phyloP scores from a whole-genome alignment of 2,113 vertebrate genomes.

The Pheucticus melanocephalus region DNA sequence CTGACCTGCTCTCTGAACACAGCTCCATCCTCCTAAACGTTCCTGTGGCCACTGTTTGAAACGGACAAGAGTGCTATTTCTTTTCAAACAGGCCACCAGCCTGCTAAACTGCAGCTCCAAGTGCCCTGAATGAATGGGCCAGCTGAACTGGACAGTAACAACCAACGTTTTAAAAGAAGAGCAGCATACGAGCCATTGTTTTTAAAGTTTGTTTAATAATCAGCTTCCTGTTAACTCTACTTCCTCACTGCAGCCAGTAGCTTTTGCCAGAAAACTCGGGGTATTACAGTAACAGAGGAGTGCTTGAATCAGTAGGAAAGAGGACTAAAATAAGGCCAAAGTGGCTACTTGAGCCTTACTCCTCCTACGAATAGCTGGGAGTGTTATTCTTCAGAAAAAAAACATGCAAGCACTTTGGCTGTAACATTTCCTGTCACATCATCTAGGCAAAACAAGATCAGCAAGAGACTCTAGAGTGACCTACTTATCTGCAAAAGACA shows the following conservation, averaged over 20 bases:
- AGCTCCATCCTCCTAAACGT: not conserved
- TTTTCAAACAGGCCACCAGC: not conserved
- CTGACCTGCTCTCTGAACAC: not conserved
- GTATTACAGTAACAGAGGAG: not conserved
- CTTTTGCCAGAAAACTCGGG: not conserved
- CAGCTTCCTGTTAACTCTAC: not conserved
- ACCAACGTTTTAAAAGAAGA: not conserved
- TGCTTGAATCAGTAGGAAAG: not conserved
- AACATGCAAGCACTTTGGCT: not conserved
- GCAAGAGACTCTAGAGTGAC: not conserved
- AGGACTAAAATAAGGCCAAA: not conserved
- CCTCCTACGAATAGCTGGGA: not conserved
- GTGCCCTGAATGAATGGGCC: not conserved
- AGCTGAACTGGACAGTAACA: not conserved
- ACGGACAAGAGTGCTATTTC: not conserved
- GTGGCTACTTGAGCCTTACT: not conserved
- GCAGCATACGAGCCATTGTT: not conserved
- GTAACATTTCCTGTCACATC: not conserved
- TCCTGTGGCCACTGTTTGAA: not conserved
- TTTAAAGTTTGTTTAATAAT: not conserved
- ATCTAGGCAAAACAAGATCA: not conserved
- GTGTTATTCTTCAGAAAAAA: not conserved
- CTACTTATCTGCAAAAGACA: not conserved
- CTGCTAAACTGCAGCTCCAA: not conserved
- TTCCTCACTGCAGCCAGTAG: not conserved